A percentile compares a stretch with the other conserved stretches of the same genome.
phyloP scores from a whole-genome alignment of 2,888 invertebrate genomes.

The Apamea crenata region DNA sequence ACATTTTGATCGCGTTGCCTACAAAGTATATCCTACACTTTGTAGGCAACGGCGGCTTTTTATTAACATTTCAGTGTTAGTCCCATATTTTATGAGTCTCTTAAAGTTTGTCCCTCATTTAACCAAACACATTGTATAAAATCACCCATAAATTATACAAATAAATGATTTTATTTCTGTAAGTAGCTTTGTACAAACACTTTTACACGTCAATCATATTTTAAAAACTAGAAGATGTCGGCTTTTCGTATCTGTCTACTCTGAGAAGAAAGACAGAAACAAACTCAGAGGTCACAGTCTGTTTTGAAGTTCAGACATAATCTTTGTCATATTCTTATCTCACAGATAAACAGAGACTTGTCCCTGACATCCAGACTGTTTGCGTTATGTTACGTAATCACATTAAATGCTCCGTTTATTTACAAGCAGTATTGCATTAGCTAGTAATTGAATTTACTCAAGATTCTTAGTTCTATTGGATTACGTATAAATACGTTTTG shows the following conservation, averaged over 20 bases:
- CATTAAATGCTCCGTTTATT: conserved; percentile 56
- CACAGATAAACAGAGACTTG: conserved; percentile 2
- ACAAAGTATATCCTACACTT: neutral
- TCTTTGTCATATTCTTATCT: neutral
- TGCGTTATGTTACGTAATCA: conserved; percentile 43
- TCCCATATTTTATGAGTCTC: neutral
- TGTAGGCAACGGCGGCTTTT: neutral
- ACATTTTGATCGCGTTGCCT: neutral
- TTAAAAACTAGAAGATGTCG: neutral
- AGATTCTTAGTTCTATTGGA: conserved; percentile 62
- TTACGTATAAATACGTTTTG: conserved; percentile 41
- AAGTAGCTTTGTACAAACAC: neutral
- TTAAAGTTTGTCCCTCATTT: neutral
- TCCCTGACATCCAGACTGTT: conserved; percentile 13
- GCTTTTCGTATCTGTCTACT: neutral
- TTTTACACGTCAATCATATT: neutral
- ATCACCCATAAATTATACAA: neutral
- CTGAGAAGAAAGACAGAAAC: neutral
- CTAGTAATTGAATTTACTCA: conserved; percentile 63
- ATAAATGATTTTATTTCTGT: too few species aligned
- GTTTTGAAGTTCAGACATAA: neutral
- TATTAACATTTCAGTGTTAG: neutral
- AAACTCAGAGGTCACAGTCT: neutral
- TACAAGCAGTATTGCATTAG: conserved; percentile 54
- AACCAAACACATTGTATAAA: neutral